Evolutionary conservation across 2,797 vertebrate species (phyloP).

Genomic region (Sebastes goodei): DNA sequence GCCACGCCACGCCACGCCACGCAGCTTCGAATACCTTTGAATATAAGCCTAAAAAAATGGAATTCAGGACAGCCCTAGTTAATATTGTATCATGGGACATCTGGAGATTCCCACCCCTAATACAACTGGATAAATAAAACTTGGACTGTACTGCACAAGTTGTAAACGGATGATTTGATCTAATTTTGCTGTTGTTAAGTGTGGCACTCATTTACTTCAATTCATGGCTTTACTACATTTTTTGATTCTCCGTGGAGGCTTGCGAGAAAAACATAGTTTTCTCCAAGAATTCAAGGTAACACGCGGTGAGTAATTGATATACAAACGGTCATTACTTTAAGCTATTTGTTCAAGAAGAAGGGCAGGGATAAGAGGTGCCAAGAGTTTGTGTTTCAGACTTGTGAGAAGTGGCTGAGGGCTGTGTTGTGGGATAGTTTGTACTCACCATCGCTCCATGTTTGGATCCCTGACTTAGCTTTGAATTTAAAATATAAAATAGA

Average conservation of each 20-base stretch:
- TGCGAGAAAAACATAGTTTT: neutral
- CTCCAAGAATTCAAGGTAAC: neutral
- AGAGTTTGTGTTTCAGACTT: slow-evolving; percentile 57
- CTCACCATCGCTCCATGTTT: slow-evolving; percentile 90
- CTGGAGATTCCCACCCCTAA: no score
- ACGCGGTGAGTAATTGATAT: no score
- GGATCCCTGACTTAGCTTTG: slow-evolving; percentile 90
- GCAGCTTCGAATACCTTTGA: no score
- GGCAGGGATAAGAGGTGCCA: slow-evolving; percentile 6
- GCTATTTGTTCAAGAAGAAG: neutral
- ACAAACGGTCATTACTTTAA: neutral
- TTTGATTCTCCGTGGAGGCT: neutral
- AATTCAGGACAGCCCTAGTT: no score
- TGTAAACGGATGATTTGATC: neutral
- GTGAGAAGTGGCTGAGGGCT: slow-evolving; percentile 69
- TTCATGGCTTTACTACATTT: neutral
- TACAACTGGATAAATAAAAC: no score
- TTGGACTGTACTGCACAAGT: neutral
- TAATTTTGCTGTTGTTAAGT: neutral
- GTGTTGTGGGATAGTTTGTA: slow-evolving; percentile 79
- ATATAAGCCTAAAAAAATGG: no score
- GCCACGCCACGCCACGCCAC: no score
- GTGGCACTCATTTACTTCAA: neutral
- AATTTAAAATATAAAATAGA: slow-evolving; percentile 87
- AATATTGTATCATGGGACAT: no score